Conservation (phyloP, 1,140 invertebrate species). For the Pseudomyrmex flavicornis region DNA sequence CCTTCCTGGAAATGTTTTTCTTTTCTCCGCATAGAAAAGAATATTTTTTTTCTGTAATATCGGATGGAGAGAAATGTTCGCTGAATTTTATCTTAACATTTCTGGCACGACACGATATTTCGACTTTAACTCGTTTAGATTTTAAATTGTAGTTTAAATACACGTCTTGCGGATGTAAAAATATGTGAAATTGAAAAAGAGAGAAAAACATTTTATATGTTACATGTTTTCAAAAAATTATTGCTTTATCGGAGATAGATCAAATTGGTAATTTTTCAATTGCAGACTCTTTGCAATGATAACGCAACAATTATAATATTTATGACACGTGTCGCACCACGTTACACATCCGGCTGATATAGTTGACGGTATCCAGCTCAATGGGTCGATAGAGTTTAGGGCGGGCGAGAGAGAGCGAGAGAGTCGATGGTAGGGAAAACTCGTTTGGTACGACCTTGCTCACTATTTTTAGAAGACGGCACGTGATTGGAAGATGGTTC, state of each 20-base stretch:
- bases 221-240: no score
- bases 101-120: neutral
- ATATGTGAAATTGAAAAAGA: no score
- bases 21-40: neutral
- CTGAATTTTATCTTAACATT: neutral
- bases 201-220: no score
- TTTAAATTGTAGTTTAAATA: no score
- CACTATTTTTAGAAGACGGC: conserved; percentile 68
- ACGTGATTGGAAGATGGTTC: conserved; percentile 48
- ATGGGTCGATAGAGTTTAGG: conserved; percentile 70
- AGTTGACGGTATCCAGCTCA: conserved; percentile 33
- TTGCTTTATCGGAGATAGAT: no score
- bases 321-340: neutral
- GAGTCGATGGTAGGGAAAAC: conserved; percentile 20
- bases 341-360: conserved; percentile 16
- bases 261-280: neutral
- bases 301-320: conserved; percentile 1
- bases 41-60: neutral
- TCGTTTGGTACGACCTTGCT: conserved; percentile 65
- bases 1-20: neutral
- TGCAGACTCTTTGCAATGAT: neutral
- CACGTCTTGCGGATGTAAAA: no score
- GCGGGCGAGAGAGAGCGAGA: conserved; percentile 14
- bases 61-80: neutral
- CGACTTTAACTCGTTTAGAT: no score